A percentile compares a stretch with the other conserved stretches of the same genome.
phyloP scores from a whole-genome alignment of 2,797 vertebrate genomes.

The Microhierax caerulescens region DNA sequence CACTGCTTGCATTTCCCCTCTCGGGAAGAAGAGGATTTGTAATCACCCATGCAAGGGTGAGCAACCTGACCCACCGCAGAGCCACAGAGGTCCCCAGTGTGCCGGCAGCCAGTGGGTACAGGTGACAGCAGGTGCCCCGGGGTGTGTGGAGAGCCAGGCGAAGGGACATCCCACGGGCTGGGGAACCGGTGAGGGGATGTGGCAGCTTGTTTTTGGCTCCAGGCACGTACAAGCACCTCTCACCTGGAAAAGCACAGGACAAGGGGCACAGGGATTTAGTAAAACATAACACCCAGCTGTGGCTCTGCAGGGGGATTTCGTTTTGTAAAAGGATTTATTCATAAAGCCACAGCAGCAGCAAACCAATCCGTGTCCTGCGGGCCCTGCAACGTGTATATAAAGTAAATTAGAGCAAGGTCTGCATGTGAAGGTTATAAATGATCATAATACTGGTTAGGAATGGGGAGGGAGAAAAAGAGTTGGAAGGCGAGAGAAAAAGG shows the following conservation, averaged over 20 bases:
- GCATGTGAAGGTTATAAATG: constrained; percentile 25
- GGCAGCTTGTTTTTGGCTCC: background rate
- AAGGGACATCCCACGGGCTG: rapidly evolving
- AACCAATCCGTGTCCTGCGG: constrained; percentile 32
- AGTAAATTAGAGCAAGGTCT: constrained; percentile 40
- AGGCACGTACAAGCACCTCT: rapidly evolving
- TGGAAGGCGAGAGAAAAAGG: constrained; percentile 17
- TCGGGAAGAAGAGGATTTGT: background rate
- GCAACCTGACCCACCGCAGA: background rate
- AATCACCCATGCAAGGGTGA: background rate
- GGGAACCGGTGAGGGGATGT: background rate
- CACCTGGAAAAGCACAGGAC: background rate
- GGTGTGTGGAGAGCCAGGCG: rapidly evolving
- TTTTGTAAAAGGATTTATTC: constrained; percentile 50
- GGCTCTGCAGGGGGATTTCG: background rate
- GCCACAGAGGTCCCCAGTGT: rapidly evolving
- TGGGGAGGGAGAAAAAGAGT: background rate
- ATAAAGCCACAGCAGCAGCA: constrained; percentile 11
- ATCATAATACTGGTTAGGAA: background rate
- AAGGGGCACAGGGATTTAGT: background rate
- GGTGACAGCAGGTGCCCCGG: rapidly evolving
- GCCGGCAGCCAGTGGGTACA: background rate
- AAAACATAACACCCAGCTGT: background rate
- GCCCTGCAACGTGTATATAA: constrained; percentile 12
- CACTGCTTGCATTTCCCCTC: rapidly evolving